These are phyloP conservation scores for Struthio camelus DNA, from an alignment of 2,113 vertebrate genomes.

Conservation along the genomic window DNA sequence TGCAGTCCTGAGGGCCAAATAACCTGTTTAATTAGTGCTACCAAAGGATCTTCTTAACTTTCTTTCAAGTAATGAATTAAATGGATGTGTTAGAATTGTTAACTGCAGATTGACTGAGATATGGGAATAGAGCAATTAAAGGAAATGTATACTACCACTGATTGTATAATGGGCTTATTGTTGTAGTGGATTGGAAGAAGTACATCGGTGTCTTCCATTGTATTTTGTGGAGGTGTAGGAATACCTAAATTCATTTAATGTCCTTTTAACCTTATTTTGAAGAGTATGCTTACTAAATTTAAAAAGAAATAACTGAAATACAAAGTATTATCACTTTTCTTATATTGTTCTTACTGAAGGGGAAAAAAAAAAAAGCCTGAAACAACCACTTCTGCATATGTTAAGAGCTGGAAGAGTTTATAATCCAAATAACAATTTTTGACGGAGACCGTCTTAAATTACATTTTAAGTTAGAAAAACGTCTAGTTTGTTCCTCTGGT, in stretches of 20 bases:
- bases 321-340: background rate
- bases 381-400: rapidly evolving
- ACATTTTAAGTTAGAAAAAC: background rate
- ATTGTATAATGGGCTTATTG: background rate
- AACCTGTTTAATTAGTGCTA: background rate
- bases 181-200: background rate
- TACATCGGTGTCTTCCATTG: background rate
- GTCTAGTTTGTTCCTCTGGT: background rate
- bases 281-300: background rate
- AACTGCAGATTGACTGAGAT: background rate
- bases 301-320: background rate
- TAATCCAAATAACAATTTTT: background rate
- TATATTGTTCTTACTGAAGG: background rate
- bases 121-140: background rate
- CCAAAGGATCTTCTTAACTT: background rate
- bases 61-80: background rate
- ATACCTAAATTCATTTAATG: background rate
- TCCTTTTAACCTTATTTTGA: background rate
- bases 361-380: background rate
- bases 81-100: background rate
- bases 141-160: background rate
- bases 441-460: background rate
- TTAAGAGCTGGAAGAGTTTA: background rate
- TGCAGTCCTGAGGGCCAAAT: background rate
- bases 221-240: background rate